Conservation (phyloP, 2,797 vertebrate species). For the Cuniculus paca region DNA sequence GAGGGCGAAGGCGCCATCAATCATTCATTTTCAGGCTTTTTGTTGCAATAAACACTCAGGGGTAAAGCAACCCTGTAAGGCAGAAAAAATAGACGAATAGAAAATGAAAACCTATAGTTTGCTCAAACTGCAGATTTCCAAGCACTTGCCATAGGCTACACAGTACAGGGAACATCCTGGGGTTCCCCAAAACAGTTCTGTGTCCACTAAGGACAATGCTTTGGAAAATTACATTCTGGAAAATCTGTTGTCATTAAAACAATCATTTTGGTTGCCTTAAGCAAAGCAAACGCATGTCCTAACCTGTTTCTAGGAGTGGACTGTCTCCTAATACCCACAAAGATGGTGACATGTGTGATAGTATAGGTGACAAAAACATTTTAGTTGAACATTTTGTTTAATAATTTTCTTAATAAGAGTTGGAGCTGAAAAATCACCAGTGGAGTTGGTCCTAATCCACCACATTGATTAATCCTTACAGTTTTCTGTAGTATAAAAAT, state of each 20-base stretch:
- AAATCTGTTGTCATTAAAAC: background rate
- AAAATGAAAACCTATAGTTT: background rate
- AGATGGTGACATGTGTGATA: background rate
- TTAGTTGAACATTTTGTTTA: constrained; percentile 36
- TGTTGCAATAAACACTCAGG: background rate
- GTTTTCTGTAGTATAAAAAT: constrained; percentile 55
- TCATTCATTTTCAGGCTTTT: background rate
- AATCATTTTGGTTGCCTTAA: background rate
- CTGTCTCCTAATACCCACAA: constrained; percentile 58
- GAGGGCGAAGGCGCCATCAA: fast-evolving
- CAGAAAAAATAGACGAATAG: background rate
- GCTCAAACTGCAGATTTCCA: background rate
- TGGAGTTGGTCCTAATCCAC: background rate
- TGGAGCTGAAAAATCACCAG: constrained; percentile 31
- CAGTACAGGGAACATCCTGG: fast-evolving
- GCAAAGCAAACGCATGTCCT: constrained; percentile 43
- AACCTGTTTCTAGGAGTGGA: constrained; percentile 46
- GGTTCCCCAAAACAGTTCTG: too few species aligned
- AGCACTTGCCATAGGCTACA: background rate
- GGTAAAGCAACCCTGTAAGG: background rate
- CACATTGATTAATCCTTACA: constrained; percentile 44
- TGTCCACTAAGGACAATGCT: background rate
- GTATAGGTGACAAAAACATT: constrained; percentile 40
- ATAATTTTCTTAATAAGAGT: background rate
- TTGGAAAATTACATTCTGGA: background rate